Base-by-base conservation (phyloP, 2,113 vertebrate species). In the Dinomys branickii region DNA sequence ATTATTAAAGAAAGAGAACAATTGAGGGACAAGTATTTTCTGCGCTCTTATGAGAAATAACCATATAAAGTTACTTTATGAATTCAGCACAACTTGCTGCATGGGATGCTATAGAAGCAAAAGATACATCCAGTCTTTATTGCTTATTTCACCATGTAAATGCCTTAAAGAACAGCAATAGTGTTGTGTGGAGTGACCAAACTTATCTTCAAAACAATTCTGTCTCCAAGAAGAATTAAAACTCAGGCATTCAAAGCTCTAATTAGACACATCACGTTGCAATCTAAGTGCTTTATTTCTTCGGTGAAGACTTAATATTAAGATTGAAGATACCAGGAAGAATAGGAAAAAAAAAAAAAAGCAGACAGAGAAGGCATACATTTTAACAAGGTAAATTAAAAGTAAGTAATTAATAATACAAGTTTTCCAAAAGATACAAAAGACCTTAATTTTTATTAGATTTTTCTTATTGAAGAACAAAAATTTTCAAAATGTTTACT, bases 401-500 rank as follows among this genome's bases (percentile, higher is more conserved):
- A 24, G 7, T 35, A 92, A 58, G 81, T 77, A 38, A 65, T 88
- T 88, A 92, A 52, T 16, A 94, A 17, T 50, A 41, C 52, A 81
- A 11, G 33, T 13, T 63, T 84, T 80, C 56, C 13, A 94, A 77
- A 85, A 88, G 38, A 61, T 80, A 58, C 65, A 61, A 56, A 41
- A 47, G 88, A 24, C n/a, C 8, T 58, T 73, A 63, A 30, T 44
- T 75, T 80, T 78, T 77, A 69, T 86, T 86, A 73, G 17, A 20
- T 19, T 80, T 83, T 95, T 89, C 33, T 86, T 77, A 78, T 47
- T 75, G 50, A 93, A 92, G 44, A 88, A 77, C 1, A 67, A n/a
- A 75, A 41, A 78, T 83, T 59, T 38, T 89, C 41, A 89, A 67
- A 95, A 80, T 89, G 63, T 58, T 94, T 94, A 61, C 30, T 52